phyloP scores from a whole-genome alignment of 1,140 invertebrate species.

The Panulirus ornatus region DNA sequence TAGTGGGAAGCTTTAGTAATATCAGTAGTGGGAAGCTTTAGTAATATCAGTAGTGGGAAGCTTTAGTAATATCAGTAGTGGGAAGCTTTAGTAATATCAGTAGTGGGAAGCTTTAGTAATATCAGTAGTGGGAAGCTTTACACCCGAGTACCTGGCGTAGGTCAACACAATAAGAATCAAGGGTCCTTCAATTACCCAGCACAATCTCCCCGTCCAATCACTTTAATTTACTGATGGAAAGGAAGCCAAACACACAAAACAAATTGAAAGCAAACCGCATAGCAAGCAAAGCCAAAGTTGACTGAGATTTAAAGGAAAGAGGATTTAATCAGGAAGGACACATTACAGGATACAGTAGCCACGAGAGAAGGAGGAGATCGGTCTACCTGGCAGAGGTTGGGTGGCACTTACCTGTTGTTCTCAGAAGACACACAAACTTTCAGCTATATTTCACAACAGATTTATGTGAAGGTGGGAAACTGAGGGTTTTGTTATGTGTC shows the following conservation, averaged over 20 bases:
- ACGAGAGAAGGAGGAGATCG: no score
- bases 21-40: no score
- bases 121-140: no score
- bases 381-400: not conserved
- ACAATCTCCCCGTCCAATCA: conserved; percentile 32
- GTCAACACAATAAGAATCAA: not conserved
- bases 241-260: conserved; percentile 45
- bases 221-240: conserved; percentile 33
- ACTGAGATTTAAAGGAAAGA: not conserved
- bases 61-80: no score
- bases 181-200: conserved; percentile 23
- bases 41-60: no score
- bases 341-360: no score
- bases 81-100: no score
- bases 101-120: no score
- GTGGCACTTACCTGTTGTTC: not conserved
- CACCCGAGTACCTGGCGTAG: not conserved
- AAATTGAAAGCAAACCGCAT: conserved; percentile 34
- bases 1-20: no score
- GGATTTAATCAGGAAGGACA: not conserved
- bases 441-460: not conserved
- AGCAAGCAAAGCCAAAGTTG: not conserved
- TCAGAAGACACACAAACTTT: not conserved
- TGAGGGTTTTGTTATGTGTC: not conserved
- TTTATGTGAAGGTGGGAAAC: not conserved